Percentiles rank a stretch among this genome's conserved stretches.
phyloP scores from a whole-genome alignment of 1,140 invertebrate genomes.

The Drosophila truncata region DNA sequence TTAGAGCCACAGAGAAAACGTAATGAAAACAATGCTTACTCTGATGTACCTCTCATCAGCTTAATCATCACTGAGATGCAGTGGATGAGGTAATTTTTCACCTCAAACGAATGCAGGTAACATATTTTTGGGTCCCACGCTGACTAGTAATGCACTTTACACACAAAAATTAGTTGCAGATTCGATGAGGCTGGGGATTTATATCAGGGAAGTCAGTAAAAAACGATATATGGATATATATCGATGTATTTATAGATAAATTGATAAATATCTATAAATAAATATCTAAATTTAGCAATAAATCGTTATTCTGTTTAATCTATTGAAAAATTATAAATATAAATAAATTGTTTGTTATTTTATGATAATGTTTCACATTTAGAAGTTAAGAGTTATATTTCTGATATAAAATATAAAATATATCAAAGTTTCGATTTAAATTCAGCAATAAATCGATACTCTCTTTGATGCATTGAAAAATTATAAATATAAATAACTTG shows the following conservation, averaged over 20 bases:
- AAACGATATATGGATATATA: neutral
- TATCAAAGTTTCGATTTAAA: neutral
- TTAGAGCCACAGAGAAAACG: too few relatives aligned
- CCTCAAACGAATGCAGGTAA: constrained; percentile 2
- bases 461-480: neutral
- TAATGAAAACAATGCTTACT: too few relatives aligned
- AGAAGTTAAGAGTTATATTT: too few relatives aligned
- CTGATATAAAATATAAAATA: too few relatives aligned
- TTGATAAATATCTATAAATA: too few relatives aligned
- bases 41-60: constrained; percentile 4
- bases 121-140: constrained; percentile 21
- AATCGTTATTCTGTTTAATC: neutral
- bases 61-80: constrained; percentile 16
- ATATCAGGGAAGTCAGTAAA: neutral
- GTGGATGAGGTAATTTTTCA: constrained; percentile 35
- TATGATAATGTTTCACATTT: too few relatives aligned
- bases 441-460: neutral
- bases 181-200: constrained; percentile 14
- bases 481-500: too few relatives aligned
- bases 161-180: constrained; percentile 2
- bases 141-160: constrained; percentile 11
- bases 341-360: too few relatives aligned
- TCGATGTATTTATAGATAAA: too few relatives aligned
- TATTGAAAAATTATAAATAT: neutral
- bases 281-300: neutral